phyloP scores from a whole-genome alignment of 2,888 invertebrate genomes.

The Drosophila imparisetae region DNA sequence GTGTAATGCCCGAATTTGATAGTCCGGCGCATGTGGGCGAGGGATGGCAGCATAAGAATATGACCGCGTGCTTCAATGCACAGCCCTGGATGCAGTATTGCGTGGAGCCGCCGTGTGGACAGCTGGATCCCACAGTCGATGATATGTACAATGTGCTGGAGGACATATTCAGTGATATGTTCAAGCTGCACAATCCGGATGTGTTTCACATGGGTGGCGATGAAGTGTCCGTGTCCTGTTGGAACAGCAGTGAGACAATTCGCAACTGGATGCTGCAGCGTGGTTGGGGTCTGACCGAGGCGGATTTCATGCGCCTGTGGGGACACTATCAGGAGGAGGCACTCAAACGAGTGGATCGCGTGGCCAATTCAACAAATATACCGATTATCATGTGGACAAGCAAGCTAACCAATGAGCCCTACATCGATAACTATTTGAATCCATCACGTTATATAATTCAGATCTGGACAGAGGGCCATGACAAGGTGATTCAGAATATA shows the following conservation, averaged over 20 bases:
- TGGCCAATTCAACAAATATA: constrained; percentile 85
- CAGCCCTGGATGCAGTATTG: constrained; percentile 90
- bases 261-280: constrained; percentile 88
- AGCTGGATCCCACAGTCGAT: constrained; percentile 90
- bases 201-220: constrained; percentile 96
- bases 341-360: constrained; percentile 77
- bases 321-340: constrained; percentile 88
- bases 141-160: constrained; percentile 89
- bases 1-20: constrained; percentile 96
- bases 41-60: constrained; percentile 91
- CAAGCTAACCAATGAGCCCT: constrained; percentile 88
- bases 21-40: constrained; percentile 96
- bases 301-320: constrained; percentile 89
- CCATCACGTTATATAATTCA: constrained; percentile 92
- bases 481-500: constrained; percentile 88
- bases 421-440: constrained; percentile 88
- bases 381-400: constrained; percentile 93
- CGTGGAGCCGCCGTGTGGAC: constrained; percentile 94
- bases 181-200: constrained; percentile 87
- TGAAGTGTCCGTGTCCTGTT: constrained; percentile 89
- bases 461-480: constrained; percentile 90
- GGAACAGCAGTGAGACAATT: constrained; percentile 90
- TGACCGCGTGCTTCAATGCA: constrained; percentile 89
- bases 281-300: constrained; percentile 87
- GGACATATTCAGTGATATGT: constrained; percentile 91